These are phyloP conservation scores for Cataglyphis rosenhaueri DNA, from an alignment of 2,888 invertebrate genomes.

Conservation along the genomic window DNA sequence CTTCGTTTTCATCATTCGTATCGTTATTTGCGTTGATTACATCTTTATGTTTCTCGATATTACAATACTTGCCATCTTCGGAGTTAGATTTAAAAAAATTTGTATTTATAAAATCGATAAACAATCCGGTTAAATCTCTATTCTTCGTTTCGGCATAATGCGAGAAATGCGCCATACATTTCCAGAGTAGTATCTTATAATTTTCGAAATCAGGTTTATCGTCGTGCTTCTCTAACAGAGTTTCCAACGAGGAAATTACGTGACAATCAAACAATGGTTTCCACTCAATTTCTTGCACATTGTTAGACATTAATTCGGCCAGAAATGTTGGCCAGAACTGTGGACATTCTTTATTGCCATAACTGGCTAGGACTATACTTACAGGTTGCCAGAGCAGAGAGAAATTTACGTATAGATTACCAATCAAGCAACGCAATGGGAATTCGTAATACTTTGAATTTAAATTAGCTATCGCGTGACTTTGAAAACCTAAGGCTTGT, in stretches of 20 bases:
- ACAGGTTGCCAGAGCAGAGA: constrained; percentile 95
- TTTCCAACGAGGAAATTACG: constrained; percentile 70
- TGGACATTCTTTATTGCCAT: constrained; percentile 87
- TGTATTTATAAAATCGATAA: constrained; percentile 92
- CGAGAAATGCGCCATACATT: constrained; percentile 91
- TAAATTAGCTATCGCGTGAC: constrained; percentile 84
- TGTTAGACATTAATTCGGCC: constrained; percentile 86
- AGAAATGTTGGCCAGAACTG: constrained; percentile 92
- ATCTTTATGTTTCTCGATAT: constrained; percentile 85
- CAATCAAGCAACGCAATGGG: constrained; percentile 92
- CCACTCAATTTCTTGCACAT: constrained; percentile 69
- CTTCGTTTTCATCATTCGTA: constrained; percentile 83
- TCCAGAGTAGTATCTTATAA: constrained; percentile 93
- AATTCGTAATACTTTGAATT: constrained; percentile 88
- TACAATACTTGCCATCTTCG: constrained; percentile 87
- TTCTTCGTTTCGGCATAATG: constrained; percentile 93
- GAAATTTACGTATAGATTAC: constrained; percentile 94
- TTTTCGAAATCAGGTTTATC: constrained; percentile 91
- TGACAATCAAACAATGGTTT: constrained; percentile 73
- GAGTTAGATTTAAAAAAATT: constrained; percentile 89
- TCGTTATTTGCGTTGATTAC: constrained; percentile 66
- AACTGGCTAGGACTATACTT: constrained; percentile 90
- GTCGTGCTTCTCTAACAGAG: constrained; percentile 82
- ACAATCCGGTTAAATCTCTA: constrained; percentile 92
- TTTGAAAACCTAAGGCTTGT: constrained; percentile 89